phyloP scores from a whole-genome alignment of 2,113 vertebrate genomes.

The Sapajus apella region DNA sequence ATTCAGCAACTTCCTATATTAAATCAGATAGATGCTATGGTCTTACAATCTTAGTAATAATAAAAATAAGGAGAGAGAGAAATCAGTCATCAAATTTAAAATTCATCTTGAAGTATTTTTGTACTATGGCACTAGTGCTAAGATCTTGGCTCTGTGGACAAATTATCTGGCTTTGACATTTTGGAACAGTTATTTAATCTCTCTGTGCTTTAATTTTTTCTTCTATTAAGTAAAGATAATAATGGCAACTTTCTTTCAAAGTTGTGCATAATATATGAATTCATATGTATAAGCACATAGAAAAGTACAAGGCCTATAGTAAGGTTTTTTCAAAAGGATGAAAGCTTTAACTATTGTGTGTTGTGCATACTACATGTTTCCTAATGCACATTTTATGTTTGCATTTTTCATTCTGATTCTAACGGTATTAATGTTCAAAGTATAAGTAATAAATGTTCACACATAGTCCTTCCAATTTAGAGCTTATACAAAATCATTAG shows the following conservation, averaged over 20 bases:
- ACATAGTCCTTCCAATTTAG: not conserved
- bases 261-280: not conserved
- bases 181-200: not conserved
- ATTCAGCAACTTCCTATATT: not conserved
- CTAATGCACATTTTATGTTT: not conserved
- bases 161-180: not conserved
- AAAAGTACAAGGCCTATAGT: not conserved
- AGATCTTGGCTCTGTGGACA: not conserved
- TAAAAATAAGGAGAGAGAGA: not conserved
- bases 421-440: not conserved
- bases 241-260: not conserved
- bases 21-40: not conserved
- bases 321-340: not conserved
- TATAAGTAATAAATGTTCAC: not conserved
- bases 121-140: not conserved
- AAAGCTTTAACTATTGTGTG: not conserved
- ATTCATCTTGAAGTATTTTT: not conserved
- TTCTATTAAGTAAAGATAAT: not conserved
- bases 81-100: not conserved
- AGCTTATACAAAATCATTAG: not conserved
- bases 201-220: not conserved
- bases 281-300: not conserved
- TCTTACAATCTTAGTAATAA: not conserved
- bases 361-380: not conserved
- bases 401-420: not conserved